phyloP scores from a whole-genome alignment of 2,113 vertebrate species.

The Electrona antarctica region DNA sequence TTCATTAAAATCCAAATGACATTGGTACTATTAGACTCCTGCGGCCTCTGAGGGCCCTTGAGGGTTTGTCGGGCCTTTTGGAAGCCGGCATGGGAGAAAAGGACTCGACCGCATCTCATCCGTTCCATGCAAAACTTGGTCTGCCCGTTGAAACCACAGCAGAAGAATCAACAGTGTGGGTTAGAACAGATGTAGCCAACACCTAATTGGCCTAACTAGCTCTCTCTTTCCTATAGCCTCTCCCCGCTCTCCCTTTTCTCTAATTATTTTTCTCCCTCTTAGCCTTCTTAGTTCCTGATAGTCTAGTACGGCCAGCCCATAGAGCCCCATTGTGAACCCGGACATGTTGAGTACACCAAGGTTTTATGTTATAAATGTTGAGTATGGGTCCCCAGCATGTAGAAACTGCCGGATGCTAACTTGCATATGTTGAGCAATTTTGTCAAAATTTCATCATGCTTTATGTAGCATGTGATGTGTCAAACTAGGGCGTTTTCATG shows the following conservation, averaged over 20 bases:
- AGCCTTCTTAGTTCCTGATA: constrained; percentile 24
- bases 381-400: too few species aligned
- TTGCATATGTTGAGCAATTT: too few species aligned
- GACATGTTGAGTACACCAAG: too few species aligned
- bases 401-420: too few species aligned
- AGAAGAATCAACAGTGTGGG: constrained; percentile 58
- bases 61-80: constrained; percentile 34
- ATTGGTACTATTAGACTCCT: constrained; percentile 17
- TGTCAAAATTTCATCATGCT: too few species aligned
- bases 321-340: too few species aligned
- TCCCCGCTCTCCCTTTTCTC: constrained; percentile 9
- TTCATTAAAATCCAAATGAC: constrained; percentile 23
- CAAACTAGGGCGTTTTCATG: too few species aligned
- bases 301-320: too few species aligned
- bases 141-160: constrained; percentile 55
- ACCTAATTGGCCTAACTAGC: constrained; percentile 59
- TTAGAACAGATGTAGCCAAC: constrained; percentile 61
- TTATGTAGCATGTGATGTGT: too few species aligned
- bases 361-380: too few species aligned
- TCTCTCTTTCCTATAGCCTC: background rate
- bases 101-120: constrained; percentile 57
- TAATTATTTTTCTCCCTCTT: background rate
- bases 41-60: constrained; percentile 20
- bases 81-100: constrained; percentile 58
- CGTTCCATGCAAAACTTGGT: constrained; percentile 49